Conservation (phyloP, 2,888 invertebrate species). For the Philhelius pedissequus region DNA sequence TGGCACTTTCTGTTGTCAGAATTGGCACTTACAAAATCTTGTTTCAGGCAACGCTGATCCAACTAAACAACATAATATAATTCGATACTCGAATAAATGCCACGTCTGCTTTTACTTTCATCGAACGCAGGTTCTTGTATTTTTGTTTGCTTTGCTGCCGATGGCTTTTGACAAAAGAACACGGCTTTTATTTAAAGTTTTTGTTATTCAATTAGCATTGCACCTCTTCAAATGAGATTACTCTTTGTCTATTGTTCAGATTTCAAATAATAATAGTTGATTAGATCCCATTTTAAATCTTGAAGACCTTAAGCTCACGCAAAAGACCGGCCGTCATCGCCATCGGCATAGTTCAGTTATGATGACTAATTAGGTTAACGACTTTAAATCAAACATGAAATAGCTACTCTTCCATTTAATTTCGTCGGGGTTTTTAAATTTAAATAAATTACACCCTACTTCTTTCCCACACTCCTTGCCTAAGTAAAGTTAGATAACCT, state of each 20-base stretch:
- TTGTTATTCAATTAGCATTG: neutral
- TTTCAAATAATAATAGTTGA: slow-evolving; percentile 8
- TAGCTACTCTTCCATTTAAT: slow-evolving; percentile 4
- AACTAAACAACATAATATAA: too few species aligned
- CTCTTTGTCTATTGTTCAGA: neutral
- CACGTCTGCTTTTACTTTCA: too few species aligned
- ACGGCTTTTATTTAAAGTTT: too few species aligned
- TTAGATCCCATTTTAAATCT: neutral
- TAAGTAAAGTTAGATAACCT: slow-evolving; percentile 31
- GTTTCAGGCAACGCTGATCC: too few species aligned
- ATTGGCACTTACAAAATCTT: too few species aligned
- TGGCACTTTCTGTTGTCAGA: too few species aligned
- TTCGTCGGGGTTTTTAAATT: neutral
- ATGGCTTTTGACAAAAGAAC: too few species aligned
- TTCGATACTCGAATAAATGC: too few species aligned
- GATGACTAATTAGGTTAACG: slow-evolving; percentile 42
- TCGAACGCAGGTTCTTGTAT: too few species aligned
- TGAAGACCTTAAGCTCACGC: neutral
- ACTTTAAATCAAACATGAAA: neutral
- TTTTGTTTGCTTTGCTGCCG: too few species aligned
- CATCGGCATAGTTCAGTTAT: neutral
- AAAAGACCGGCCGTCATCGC: slow-evolving; percentile 3
- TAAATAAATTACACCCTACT: neutral
- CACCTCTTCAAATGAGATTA: neutral
- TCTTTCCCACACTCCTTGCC: slow-evolving; percentile 19